Percentiles rank a stretch among this genome's conserved stretches.
These are phyloP conservation scores for Nomada hirtipes DNA, from an alignment of 2,888 invertebrate species.

Conservation along the genomic window DNA sequence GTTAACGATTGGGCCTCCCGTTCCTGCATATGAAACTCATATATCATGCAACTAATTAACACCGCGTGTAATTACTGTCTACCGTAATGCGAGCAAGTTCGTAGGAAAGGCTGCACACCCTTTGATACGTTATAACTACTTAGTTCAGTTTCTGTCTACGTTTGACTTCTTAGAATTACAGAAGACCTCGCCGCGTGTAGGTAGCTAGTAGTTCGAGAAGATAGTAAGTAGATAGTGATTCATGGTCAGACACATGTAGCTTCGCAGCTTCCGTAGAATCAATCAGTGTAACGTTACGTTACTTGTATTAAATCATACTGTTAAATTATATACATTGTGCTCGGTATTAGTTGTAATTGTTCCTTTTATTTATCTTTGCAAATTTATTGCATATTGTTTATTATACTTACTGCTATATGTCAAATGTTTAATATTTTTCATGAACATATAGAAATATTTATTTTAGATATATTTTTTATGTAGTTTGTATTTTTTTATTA, in stretches of 20 bases:
- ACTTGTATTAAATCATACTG: background rate
- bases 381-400: no score
- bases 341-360: no score
- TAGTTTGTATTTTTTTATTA: no score
- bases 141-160: constrained; percentile 28
- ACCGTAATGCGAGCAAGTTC: constrained; percentile 74
- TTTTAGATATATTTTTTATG: no score
- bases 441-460: no score
- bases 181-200: constrained; percentile 16
- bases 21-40: constrained; percentile 70
- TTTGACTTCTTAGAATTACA: constrained; percentile 28
- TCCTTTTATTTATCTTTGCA: background rate
- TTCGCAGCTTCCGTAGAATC: background rate
- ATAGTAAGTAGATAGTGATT: constrained; percentile 19
- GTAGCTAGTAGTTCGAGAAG: background rate
- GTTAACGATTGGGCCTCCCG: constrained; percentile 73
- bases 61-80: constrained; percentile 79
- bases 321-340: background rate
- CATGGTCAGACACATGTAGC: background rate
- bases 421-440: no score
- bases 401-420: no score
- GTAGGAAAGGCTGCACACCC: constrained; percentile 26
- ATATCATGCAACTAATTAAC: constrained; percentile 82
- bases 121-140: constrained; percentile 36
- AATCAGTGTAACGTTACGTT: background rate